phyloP scores from a whole-genome alignment of 1,140 invertebrate genomes.

The Diuraphis noxia region DNA sequence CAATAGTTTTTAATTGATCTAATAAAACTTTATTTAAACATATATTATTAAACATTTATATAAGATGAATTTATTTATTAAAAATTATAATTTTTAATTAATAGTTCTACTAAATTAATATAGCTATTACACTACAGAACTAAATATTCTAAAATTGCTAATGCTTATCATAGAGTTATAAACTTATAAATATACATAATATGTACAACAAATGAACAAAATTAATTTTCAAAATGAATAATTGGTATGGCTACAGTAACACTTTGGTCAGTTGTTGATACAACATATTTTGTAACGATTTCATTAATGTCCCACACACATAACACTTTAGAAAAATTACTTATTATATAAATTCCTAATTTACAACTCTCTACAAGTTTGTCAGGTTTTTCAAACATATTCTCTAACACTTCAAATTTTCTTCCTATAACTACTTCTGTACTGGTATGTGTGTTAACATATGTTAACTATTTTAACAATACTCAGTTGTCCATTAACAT shows the following conservation, averaged over 20 bases:
- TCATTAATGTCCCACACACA: not conserved
- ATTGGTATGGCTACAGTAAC: too few relatives aligned
- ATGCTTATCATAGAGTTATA: not conserved
- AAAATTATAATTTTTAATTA: too few relatives aligned
- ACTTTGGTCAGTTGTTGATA: not conserved
- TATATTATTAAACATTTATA: not conserved
- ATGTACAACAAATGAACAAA: not conserved
- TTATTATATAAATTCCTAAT: constrained; percentile 12
- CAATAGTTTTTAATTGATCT: not conserved
- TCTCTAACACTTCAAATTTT: not conserved
- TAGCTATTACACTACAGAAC: too few relatives aligned
- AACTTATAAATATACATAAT: not conserved
- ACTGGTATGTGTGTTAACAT: not conserved
- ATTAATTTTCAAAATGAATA: not conserved
- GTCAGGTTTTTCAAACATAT: not conserved
- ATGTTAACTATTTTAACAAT: not conserved
- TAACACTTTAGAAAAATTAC: not conserved
- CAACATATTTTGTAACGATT: not conserved
- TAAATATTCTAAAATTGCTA: not conserved
- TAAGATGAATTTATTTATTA: too few relatives aligned
- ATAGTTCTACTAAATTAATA: too few relatives aligned
- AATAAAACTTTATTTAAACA: not conserved
- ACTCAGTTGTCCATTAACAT: not conserved
- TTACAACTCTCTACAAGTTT: not conserved
- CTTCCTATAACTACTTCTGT: not conserved